phyloP scores from a whole-genome alignment of 2,888 invertebrate species.

The Eristalis arbustorum region DNA sequence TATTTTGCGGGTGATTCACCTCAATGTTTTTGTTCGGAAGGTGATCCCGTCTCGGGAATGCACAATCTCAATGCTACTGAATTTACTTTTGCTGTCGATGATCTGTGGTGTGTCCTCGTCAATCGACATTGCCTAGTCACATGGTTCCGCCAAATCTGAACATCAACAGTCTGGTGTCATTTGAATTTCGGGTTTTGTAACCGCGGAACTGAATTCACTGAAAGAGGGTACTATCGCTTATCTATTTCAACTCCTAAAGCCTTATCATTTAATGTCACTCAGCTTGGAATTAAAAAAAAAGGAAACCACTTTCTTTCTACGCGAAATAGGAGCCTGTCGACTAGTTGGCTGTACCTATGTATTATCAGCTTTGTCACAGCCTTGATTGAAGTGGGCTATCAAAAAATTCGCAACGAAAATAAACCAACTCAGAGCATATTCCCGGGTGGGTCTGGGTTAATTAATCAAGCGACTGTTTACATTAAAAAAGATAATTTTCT shows the following conservation, averaged over 20 bases:
- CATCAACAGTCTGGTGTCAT: slow-evolving; percentile 4
- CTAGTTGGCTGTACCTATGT: neutral
- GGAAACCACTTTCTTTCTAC: neutral
- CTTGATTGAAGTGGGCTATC: slow-evolving; percentile 31
- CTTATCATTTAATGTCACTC: neutral
- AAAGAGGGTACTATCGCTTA: too few relatives aligned
- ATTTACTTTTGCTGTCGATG: neutral
- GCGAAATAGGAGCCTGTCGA: neutral
- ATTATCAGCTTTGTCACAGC: slow-evolving; percentile 25
- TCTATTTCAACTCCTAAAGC: neutral
- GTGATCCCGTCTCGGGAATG: neutral
- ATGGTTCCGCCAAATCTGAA: neutral
- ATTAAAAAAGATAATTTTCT: neutral
- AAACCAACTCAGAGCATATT: neutral
- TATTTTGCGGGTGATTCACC: slow-evolving; percentile 56
- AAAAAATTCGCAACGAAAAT: slow-evolving; percentile 5
- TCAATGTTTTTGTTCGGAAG: slow-evolving; percentile 39
- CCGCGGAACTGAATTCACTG: neutral
- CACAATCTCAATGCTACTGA: neutral
- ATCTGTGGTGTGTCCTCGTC: slow-evolving; percentile 6
- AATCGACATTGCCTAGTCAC: neutral
- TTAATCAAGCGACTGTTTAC: neutral
- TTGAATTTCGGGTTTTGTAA: slow-evolving; percentile 11
- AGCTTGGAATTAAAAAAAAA: neutral
- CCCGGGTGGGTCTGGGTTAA: neutral